Evolutionary conservation across 2,888 invertebrate genomes (phyloP), one percentile per base, ranked within the genome.

Genomic region (Epinotia nisella): DNA sequence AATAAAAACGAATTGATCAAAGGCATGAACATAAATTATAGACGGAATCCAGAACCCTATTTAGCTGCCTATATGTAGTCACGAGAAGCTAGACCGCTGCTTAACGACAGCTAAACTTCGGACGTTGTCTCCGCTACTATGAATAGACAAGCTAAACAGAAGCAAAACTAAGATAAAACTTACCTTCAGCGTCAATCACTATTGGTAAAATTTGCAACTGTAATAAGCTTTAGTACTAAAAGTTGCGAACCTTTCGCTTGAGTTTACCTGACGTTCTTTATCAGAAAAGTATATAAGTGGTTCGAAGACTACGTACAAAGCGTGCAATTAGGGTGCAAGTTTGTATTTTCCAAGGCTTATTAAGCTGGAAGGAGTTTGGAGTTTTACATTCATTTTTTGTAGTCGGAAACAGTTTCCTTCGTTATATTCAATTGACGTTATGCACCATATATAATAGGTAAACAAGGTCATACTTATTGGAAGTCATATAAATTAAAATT

Each of bases 191-290:
- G 66, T 61, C 59, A 53, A 66, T 70, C 72, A 58, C 45, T 67
- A 73, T 62, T 70, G 73, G 64, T 55, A 58, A 67, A 64, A 65
- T 67, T 60, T 65, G 35, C 61, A 70, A 72, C 69, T 55, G 59
- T 45, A 59, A 71, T 66, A 60, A 71, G 53, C 65, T 64, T 53
- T 59, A 66, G 59, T 65, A 51, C 39, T 49, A 51, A 41, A 51
- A 71, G 59, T 41, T 60, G 21, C n/a, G 10, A 35, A 53, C 59
- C 71, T 53, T 59, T 71, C 35, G 9, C 5, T 10, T 56, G 51
- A 65, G 65, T 58, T 62, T 15, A 64, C 45, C 70, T 62, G 49
- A 35, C 39, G 39, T 70, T 56, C 29, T 49, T 58, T 49, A 64
- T 58, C 49, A n/a, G 56, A n/a, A 64, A 64, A 58, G 58, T 69